A percentile compares a stretch with the other conserved stretches of the same genome.
phyloP scores from a whole-genome alignment of 2,888 invertebrate genomes.

The Drosophila fulvimacula region DNA sequence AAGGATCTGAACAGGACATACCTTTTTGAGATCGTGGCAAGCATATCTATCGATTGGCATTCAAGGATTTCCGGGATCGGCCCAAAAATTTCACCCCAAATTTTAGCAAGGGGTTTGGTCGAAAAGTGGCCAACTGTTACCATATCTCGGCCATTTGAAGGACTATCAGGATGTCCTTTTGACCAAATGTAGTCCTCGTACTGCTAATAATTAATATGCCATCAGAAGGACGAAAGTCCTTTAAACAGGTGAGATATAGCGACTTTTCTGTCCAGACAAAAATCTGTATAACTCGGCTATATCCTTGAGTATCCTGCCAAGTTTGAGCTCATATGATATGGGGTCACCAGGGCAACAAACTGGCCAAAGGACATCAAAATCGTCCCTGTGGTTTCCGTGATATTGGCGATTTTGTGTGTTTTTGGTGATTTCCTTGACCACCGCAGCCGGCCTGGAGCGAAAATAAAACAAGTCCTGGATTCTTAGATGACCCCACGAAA shows the following conservation, averaged over 20 bases:
- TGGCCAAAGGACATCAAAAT: neutral
- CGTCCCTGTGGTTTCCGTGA: neutral
- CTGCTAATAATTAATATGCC: neutral
- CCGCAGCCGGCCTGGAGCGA: neutral
- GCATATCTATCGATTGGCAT: neutral
- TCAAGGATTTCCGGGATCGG: slow-evolving; percentile 1
- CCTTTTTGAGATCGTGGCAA: neutral
- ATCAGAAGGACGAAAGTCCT: neutral
- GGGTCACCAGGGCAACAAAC: neutral
- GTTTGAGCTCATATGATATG: neutral
- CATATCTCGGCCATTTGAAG: neutral
- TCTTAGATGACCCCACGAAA: neutral
- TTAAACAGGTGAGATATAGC: neutral
- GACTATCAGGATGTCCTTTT: neutral
- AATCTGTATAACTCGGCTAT: neutral
- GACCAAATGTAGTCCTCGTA: neutral
- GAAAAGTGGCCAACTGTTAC: neutral
- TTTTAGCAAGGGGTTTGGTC: slow-evolving; percentile 4
- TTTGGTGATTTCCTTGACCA: neutral
- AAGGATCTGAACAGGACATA: neutral
- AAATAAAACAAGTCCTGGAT: neutral
- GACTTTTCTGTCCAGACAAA: neutral
- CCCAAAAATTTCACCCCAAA: neutral
- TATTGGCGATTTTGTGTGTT: slow-evolving; percentile 1
- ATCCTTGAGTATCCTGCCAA: neutral